Evolutionary conservation across 2,113 vertebrate genomes (phyloP).

Genomic region (Crotalus viridis): DNA sequence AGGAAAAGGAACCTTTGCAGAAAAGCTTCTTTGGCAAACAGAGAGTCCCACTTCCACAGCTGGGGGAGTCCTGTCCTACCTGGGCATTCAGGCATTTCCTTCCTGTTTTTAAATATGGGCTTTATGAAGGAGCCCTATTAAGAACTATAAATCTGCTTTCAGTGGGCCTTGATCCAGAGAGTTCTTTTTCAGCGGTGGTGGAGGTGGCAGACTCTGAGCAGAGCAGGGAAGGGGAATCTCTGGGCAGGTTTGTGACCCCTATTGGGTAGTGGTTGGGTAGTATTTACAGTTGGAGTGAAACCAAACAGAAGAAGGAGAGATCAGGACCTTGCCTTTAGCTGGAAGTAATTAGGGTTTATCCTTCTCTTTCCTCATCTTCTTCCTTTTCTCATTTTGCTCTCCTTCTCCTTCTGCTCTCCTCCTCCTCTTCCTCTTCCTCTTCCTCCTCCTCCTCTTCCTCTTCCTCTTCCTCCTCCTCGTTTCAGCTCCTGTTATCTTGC

Average conservation of each 20-base stretch:
- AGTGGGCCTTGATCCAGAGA: background rate
- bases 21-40: background rate
- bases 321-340: background rate
- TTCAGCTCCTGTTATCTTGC: background rate
- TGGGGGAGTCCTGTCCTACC: background rate
- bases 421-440: accelerated
- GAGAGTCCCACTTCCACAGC: background rate
- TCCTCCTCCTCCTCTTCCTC: background rate
- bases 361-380: background rate
- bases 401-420: background rate
- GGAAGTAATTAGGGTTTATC: background rate
- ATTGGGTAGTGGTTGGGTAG: too few relatives aligned
- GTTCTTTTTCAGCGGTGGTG: background rate
- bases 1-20: background rate
- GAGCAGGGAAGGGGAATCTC: background rate
- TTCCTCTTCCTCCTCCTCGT: background rate
- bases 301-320: background rate
- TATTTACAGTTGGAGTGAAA: background rate
- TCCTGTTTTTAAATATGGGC: background rate
- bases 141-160: background rate
- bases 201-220: background rate
- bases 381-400: background rate
- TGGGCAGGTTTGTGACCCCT: background rate
- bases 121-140: background rate
- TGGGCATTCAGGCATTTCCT: background rate